Percentiles rank a stretch among this genome's conserved stretches.
Conservation (phyloP, 2,888 invertebrate genomes). For the Nebria brevicollis region DNA sequence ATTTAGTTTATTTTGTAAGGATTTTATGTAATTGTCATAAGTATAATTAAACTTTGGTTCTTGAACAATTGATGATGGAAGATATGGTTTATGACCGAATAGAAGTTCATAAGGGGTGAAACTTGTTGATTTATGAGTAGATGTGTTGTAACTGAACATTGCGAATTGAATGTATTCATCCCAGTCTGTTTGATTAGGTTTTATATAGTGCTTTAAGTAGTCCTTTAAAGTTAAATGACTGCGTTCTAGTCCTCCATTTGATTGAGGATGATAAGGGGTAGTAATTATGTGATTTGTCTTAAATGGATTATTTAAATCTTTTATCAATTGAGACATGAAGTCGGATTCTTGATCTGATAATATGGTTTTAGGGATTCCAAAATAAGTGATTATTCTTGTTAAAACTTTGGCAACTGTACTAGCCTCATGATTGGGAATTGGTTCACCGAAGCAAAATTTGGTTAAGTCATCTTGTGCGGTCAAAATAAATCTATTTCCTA, state of each 20-base stretch:
- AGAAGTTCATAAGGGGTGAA: conserved; percentile 54
- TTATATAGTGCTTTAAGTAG: conserved; percentile 54
- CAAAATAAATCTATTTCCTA: conserved; percentile 53
- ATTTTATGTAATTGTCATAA: conserved; percentile 52
- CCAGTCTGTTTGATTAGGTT: conserved; percentile 54
- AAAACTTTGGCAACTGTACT: conserved; percentile 52
- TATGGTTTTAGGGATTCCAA: conserved; percentile 53
- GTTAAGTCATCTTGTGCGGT: conserved; percentile 55
- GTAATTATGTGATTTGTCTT: conserved; percentile 53
- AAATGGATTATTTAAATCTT: conserved; percentile 52
- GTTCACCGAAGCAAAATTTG: conserved; percentile 54
- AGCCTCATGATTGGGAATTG: conserved; percentile 55
- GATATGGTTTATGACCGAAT: conserved; percentile 50
- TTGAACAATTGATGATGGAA: conserved; percentile 47
- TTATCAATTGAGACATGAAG: conserved; percentile 52
- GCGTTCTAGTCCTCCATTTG: conserved; percentile 55
- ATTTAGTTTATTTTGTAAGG: conserved; percentile 50
- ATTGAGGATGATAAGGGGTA: conserved; percentile 54
- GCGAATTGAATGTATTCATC: conserved; percentile 54
- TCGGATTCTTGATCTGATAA: conserved; percentile 54
- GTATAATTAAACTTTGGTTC: conserved; percentile 52
- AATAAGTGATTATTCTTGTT: conserved; percentile 51
- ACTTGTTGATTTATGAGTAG: conserved; percentile 52
- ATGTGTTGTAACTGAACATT: conserved; percentile 54
- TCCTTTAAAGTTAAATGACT: conserved; percentile 54